phyloP scores from a whole-genome alignment of 1,140 invertebrate genomes.

The Whitmania pigra region DNA sequence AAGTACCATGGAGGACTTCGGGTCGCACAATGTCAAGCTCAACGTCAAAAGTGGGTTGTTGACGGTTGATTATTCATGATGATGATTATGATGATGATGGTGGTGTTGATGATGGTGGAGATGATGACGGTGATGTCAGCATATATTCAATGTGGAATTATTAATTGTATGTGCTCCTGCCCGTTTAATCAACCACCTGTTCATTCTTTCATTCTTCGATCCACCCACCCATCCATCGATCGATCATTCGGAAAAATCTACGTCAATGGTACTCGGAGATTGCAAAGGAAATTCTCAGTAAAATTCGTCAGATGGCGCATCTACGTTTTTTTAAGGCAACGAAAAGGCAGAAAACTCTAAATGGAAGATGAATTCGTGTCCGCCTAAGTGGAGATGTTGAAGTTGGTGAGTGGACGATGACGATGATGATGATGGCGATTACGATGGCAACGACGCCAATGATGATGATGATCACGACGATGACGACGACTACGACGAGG shows the following conservation, averaged over 20 bases:
- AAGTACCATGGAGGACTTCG: constrained; percentile 19
- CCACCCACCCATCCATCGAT: background rate
- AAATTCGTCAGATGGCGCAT: no score
- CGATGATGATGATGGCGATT: no score
- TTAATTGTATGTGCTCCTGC: background rate
- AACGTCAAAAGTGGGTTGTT: constrained; percentile 24
- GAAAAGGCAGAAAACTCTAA: no score
- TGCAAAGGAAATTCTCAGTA: no score
- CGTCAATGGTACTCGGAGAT: no score
- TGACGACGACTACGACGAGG: no score
- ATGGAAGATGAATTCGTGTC: no score
- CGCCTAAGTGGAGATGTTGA: no score
- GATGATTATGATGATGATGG: constrained; percentile 13
- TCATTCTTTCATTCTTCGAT: background rate
- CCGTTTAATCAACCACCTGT: background rate
- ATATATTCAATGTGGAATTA: background rate
- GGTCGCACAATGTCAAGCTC: constrained; percentile 21
- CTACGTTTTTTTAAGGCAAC: no score
- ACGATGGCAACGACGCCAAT: no score
- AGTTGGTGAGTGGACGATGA: no score
- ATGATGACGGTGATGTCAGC: background rate
- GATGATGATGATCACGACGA: no score
- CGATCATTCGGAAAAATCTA: background rate
- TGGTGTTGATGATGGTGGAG: constrained; percentile 5
- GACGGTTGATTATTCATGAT: background rate